phyloP scores from a whole-genome alignment of 2,888 invertebrate genomes.

The Zele albiditarsus region DNA sequence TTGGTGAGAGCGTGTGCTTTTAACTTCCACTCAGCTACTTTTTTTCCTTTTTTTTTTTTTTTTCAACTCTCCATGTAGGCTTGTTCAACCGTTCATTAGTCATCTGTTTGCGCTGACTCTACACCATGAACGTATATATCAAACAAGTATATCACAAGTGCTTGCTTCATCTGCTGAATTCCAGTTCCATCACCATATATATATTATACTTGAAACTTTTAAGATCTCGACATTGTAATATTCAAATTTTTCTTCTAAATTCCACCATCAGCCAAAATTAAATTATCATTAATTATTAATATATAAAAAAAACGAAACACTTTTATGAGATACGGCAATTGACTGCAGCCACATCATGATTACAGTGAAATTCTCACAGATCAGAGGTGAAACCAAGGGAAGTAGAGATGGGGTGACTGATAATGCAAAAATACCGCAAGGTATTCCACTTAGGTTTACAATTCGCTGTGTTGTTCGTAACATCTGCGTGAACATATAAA shows the following conservation, averaged over 20 bases:
- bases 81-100: conserved; percentile 62
- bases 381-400: no score
- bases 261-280: no score
- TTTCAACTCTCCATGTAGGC: conserved; percentile 45
- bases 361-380: no score
- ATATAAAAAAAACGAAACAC: no score
- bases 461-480: background rate
- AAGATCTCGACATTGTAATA: no score
- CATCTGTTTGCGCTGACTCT: conserved; percentile 5
- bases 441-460: background rate
- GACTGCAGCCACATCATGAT: no score
- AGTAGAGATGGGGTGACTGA: no score
- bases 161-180: background rate
- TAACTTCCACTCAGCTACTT: background rate
- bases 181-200: background rate
- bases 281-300: no score
- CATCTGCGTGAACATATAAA: conserved; percentile 9
- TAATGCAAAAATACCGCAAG: background rate
- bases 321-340: no score
- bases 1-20: conserved; percentile 4
- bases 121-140: background rate
- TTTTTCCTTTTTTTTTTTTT: conserved; percentile 9
- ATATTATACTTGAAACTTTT: no score
- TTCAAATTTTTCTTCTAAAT: no score
- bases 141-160: background rate